phyloP scores from a whole-genome alignment of 2,113 vertebrate genomes.

The Burhinus oedicnemus region DNA sequence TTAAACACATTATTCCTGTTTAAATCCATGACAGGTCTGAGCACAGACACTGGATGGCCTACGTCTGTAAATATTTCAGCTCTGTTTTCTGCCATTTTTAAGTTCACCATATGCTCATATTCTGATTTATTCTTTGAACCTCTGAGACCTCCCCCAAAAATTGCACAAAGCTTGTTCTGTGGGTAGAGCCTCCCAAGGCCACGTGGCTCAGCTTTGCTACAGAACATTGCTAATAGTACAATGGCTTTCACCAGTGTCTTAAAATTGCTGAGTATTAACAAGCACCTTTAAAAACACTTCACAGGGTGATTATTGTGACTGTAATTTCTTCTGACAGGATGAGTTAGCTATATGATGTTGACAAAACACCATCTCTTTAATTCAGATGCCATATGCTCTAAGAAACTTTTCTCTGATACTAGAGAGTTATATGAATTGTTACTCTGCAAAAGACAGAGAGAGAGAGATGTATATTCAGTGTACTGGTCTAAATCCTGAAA shows the following conservation, averaged over 20 bases:
- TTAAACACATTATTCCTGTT: neutral
- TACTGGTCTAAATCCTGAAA: neutral
- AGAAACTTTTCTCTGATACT: neutral
- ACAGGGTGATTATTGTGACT: neutral
- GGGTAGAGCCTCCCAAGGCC: neutral
- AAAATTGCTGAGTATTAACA: neutral
- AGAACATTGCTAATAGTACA: neutral
- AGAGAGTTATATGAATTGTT: neutral
- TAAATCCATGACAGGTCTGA: neutral
- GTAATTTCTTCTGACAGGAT: neutral
- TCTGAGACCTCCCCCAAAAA: neutral
- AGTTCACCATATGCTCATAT: neutral
- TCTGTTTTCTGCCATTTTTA: neutral
- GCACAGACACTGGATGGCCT: neutral
- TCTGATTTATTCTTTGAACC: neutral
- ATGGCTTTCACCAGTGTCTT: neutral
- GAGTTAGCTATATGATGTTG: neutral
- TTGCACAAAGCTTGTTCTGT: neutral
- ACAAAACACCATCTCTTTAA: neutral
- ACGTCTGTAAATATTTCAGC: neutral
- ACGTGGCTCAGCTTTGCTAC: conserved; percentile 19
- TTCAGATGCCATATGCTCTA: neutral
- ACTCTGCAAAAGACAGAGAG: neutral
- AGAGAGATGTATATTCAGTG: neutral
- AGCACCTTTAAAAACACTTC: conserved; percentile 21